phyloP scores from a whole-genome alignment of 2,113 vertebrate genomes.

The Euleptes europaea region DNA sequence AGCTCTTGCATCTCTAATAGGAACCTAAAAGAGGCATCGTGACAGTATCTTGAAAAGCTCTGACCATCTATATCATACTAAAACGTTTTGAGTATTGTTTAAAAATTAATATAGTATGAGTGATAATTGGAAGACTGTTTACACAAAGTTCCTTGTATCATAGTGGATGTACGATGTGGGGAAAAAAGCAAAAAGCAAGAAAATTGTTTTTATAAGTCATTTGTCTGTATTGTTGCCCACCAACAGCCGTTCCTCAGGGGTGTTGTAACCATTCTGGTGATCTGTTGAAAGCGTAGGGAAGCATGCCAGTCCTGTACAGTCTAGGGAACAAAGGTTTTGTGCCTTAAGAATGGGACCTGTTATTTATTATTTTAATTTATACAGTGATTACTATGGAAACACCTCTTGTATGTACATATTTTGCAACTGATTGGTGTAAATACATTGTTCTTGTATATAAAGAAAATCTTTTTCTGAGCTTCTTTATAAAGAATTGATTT shows the following conservation, averaged over 20 bases:
- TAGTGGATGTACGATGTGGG: slow-evolving; percentile 64
- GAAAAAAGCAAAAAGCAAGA: slow-evolving; percentile 42
- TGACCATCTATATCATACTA: slow-evolving; percentile 17
- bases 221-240: slow-evolving; percentile 34
- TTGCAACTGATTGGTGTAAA: slow-evolving; percentile 66
- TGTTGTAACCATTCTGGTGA: slow-evolving; percentile 49
- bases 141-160: slow-evolving; percentile 62
- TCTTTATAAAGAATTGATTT: slow-evolving; percentile 40
- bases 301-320: slow-evolving; percentile 49
- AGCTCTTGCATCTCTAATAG: not conserved
- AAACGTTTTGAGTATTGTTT: slow-evolving; percentile 22
- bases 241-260: slow-evolving; percentile 30
- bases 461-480: slow-evolving; percentile 72
- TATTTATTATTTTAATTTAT: slow-evolving; percentile 87
- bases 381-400: slow-evolving; percentile 61
- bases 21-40: slow-evolving; percentile 1
- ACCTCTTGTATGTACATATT: slow-evolving; percentile 74
- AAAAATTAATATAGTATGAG: slow-evolving; percentile 41
- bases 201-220: slow-evolving; percentile 54
- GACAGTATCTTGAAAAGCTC: not conserved
- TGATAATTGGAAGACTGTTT: slow-evolving; percentile 67
- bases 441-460: slow-evolving; percentile 73
- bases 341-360: slow-evolving; percentile 70
- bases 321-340: slow-evolving; percentile 70
- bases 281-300: slow-evolving; percentile 40